These are phyloP conservation scores for Sitta europaea DNA, from an alignment of 2,113 vertebrate genomes.

Conservation along the genomic window DNA sequence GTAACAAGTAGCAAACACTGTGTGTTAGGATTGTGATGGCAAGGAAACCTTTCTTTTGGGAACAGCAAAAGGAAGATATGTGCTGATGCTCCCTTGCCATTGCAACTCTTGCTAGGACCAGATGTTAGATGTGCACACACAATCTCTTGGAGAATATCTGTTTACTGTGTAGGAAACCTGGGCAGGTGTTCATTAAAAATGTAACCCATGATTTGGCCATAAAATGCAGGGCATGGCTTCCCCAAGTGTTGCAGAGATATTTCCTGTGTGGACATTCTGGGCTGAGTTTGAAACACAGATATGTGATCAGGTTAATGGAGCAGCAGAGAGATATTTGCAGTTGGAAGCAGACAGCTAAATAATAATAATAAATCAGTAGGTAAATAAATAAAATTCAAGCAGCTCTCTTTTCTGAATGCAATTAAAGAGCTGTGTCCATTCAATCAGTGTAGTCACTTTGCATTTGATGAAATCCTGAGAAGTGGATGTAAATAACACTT, in stretches of 20 bases:
- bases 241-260: background rate
- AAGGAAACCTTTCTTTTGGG: background rate
- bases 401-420: background rate
- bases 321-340: background rate
- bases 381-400: conserved; percentile 24
- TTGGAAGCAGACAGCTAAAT: conserved; percentile 29
- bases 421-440: background rate
- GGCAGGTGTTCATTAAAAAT: background rate
- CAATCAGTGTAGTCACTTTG: background rate
- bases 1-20: background rate
- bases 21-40: background rate
- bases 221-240: background rate
- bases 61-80: background rate
- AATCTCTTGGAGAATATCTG: background rate
- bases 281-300: background rate
- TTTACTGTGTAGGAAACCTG: background rate
- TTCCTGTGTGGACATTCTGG: background rate
- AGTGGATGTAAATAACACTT: background rate
- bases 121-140: background rate
- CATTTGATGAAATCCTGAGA: conserved; percentile 31
- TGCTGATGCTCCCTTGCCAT: background rate
- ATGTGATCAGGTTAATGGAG: conserved; percentile 15
- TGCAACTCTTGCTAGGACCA: background rate
- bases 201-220: background rate
- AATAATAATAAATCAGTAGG: conserved; percentile 36